Evolutionary conservation across 2,888 invertebrate species (phyloP).

Genomic region (Augochlorella aurata): DNA sequence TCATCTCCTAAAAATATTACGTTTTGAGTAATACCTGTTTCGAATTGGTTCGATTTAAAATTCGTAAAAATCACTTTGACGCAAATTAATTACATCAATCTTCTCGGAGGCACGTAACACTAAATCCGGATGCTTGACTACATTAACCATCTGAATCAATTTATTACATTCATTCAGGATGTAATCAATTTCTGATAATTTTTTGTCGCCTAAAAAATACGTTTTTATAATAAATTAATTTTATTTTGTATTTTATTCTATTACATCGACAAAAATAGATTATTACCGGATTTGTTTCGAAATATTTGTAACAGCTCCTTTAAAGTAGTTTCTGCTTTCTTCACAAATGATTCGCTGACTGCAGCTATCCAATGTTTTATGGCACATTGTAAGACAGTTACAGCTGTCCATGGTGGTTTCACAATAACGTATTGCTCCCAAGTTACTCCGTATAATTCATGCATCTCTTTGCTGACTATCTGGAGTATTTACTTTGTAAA

Average conservation of each 20-base stretch:
- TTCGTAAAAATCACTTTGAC: not conserved
- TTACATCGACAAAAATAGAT: not conserved
- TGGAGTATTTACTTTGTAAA: conserved; percentile 55
- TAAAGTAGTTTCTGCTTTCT: conserved; percentile 67
- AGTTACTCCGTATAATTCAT: conserved; percentile 72
- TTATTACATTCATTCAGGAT: conserved; percentile 72
- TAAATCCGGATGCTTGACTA: conserved; percentile 67
- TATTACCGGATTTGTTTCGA: conserved; percentile 64
- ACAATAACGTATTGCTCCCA: conserved; percentile 77
- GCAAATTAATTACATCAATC: conserved; percentile 67
- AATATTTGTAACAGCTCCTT: conserved; percentile 68
- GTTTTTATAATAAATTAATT: not conserved
- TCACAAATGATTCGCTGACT: conserved; percentile 74
- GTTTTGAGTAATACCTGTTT: not conserved
- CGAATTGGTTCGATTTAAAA: not conserved
- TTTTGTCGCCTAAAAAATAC: conserved; percentile 60
- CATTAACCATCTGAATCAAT: conserved; percentile 71
- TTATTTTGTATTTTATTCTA: not conserved
- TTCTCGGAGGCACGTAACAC: conserved; percentile 51
- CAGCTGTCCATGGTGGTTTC: conserved; percentile 78
- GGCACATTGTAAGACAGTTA: conserved; percentile 76
- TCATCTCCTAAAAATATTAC: conserved; percentile 64
- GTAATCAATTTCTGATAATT: conserved; percentile 67
- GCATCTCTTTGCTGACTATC: conserved; percentile 76
- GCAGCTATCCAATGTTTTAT: conserved; percentile 81